Conservation (phyloP, 2,888 invertebrate genomes). For the Pterobdella sp. region DNA sequence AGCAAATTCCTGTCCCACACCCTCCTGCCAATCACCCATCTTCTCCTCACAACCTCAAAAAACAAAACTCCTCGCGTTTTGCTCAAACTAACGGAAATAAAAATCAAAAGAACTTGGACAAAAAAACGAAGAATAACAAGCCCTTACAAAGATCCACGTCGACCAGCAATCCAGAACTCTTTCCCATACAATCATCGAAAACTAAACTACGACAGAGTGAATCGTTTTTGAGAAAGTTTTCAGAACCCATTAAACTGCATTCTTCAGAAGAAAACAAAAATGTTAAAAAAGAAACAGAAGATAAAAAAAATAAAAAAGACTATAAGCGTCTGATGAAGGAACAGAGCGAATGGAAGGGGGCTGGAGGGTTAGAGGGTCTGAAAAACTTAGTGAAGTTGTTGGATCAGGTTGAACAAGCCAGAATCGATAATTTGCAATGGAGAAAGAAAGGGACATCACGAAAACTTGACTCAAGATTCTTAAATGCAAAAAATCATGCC, state of each 20-base stretch:
- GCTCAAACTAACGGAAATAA: too few relatives aligned
- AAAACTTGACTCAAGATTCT: background rate
- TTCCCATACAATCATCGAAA: background rate
- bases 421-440: conserved; percentile 12
- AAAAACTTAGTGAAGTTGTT: conserved; percentile 11
- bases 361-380: conserved; percentile 20
- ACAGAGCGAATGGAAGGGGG: background rate
- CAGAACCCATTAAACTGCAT: conserved; percentile 16
- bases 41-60: background rate
- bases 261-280: background rate
- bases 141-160: background rate
- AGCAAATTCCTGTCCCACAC: background rate
- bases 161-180: conserved; percentile 1
- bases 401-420: conserved; percentile 11
- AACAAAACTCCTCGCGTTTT: background rate
- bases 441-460: conserved; percentile 2
- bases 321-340: background rate
- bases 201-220: background rate
- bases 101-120: too few relatives aligned
- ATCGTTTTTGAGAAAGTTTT: background rate
- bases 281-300: background rate
- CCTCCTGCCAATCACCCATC: background rate
- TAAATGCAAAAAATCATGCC: background rate
- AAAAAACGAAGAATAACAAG: too few relatives aligned
- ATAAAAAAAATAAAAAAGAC: background rate